Base-by-base conservation (phyloP, 2,888 invertebrate species). In the Dasysyrphus albostriatus region DNA sequence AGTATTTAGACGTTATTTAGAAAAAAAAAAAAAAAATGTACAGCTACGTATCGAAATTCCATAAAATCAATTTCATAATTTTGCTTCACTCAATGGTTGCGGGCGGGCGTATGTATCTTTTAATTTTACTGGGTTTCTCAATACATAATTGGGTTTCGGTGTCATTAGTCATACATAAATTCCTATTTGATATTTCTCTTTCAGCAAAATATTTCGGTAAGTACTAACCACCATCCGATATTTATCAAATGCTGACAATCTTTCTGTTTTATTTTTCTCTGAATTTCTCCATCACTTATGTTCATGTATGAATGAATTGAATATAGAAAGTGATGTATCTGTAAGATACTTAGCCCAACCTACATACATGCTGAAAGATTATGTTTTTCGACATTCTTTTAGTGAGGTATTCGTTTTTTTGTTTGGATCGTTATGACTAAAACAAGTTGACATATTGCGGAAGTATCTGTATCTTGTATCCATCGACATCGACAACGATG, bases 101-200 rank as follows among this genome's bases (percentile, higher is more conserved):
- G 47, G 67, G 54, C n/a, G n/a, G n/a, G n/a, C n/a, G n/a, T n/a
- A n/a, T 80, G 37, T 34, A 58, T n/a, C 49, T 69, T 56, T 56
- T 54, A 14, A 47, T 61, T 49, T 39, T 59, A 56, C 34, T 81
- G 81, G 76, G 54, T 24, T 73, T 69, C 14, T 73, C 63, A 39
- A 67, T 69, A n/a, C n/a, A n/a, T n/a, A 85, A 87, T 75, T 87
- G 83, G 85, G 82, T 87, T 87, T 77, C 63, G 82, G 85, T 87
- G 82, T 59, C 82, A 82, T 78, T 32, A 77, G 67, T 83, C 72
- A 82, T 61, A 79, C n/a, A n/a, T n/a, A n/a, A n/a, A n/a, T 81
- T 73, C 56, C 56, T 42, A 79, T 74, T 73, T 54, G 61, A 75
- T 75, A 19, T 59, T 19, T 82, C 58, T 74, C 16, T 87, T 87